Evolutionary conservation across 2,888 invertebrate species (phyloP).

Genomic region (Tetropium fuscum): DNA sequence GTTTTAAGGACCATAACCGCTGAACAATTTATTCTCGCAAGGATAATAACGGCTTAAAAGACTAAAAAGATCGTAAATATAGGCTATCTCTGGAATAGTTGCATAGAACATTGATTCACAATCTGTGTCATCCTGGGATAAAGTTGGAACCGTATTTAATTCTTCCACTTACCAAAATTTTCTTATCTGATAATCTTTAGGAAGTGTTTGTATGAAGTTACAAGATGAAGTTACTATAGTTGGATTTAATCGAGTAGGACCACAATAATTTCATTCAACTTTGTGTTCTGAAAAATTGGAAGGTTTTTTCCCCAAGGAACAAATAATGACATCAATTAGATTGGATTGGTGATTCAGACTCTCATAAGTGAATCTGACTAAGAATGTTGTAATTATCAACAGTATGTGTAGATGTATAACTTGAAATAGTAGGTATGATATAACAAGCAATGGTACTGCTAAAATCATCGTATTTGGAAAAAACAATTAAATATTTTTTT

Average conservation of each 20-base stretch:
- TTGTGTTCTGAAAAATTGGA: constrained; percentile 27
- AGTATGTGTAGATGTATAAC: constrained; percentile 11
- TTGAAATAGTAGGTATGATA: constrained; percentile 23
- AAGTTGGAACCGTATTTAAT: neutral
- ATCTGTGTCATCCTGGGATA: constrained; percentile 10
- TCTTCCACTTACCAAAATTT: constrained; percentile 31
- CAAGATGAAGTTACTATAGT: constrained; percentile 14
- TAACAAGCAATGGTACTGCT: constrained; percentile 18
- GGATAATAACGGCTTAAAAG: too few relatives aligned
- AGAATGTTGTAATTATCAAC: constrained; percentile 16
- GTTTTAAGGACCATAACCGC: too few relatives aligned
- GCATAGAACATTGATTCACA: constrained; percentile 26
- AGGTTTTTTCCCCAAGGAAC: constrained; percentile 23
- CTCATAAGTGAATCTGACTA: constrained; percentile 20
- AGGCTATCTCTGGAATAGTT: too few relatives aligned
- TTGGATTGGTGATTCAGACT: constrained; percentile 23
- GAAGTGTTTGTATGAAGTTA: constrained; percentile 25
- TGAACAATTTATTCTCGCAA: too few relatives aligned
- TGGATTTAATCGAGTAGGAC: neutral
- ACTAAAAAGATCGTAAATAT: too few relatives aligned
- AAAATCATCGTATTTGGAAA: constrained; percentile 16
- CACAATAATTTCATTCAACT: constrained; percentile 29
- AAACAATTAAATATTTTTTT: constrained; percentile 6
- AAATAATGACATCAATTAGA: constrained; percentile 31
- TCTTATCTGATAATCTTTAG: constrained; percentile 30